Evolutionary conservation across 2,113 vertebrate species (phyloP), one percentile per base, ranked within the genome.

Genomic region (Charina bottae): DNA sequence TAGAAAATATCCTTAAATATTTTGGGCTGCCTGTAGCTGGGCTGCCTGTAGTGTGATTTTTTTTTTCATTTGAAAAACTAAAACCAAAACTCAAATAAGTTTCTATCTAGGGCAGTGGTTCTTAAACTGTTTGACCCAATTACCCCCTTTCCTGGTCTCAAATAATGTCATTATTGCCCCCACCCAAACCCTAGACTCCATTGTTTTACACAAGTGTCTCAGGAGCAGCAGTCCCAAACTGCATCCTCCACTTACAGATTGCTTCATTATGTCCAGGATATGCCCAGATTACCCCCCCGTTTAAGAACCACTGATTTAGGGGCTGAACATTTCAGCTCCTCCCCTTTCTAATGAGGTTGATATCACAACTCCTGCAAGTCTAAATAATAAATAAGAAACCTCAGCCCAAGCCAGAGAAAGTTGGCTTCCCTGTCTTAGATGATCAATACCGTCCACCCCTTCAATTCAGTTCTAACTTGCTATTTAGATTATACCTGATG

Each of bases 401-500:
- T 78, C 33, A 37, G 33, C 9, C 72, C 72, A 78, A 78, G 17
- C 72, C 2, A 42, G 72, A 21, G 17, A 17, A 78, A 78, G 37
- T 42, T 42, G 33, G 17, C 33, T 78, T 78, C 72, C 60, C 59
- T 60, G 53, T 4, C 3, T 60, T 49, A 49, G 1, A 58, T 17
- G 9, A 83, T 12, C 19, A 7, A 6, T 60, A 33, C 72, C 7
- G 5, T 17, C 54, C 68, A 53, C 28, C 21, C 33, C 49, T 64
- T 15, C 60, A 86, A 24, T 46, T 59, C 3, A 33, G 26, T 58
- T 83, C 4, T 83, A 58, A 26, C 23, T 64, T 88, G 28, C 26
- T n/a, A 28, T 26, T 91, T 88, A 58, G 26, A 64, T 94, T 90
- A 89, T 33, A 46, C 88, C 68, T 83, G 42, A 89, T 72, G 2